Base-by-base conservation (phyloP, 1,140 invertebrate genomes). In the Caerostris darwini region DNA sequence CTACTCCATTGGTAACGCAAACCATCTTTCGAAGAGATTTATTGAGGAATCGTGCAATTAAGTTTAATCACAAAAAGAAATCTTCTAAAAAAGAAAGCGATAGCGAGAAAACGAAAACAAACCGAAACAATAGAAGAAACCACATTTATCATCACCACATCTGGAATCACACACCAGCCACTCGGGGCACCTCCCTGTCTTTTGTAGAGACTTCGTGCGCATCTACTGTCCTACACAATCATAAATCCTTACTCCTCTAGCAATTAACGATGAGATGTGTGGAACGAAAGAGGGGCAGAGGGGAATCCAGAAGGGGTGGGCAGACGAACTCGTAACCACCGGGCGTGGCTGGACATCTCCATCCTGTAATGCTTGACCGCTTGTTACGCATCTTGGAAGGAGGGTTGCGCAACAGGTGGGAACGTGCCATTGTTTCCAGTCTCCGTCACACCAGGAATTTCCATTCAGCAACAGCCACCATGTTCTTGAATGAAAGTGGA, bases 341-440 rank as follows among this genome's bases (percentile, higher is more conserved):
- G 85, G 85, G 85, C 59, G 85, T n/a, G 85, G 85, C 34, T 87
- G 85, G 85, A 87, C 85, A 87, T 87, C 58, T 87, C 85, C 58
- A 59, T 87, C 85, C 85, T 57, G 85, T 61, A 61, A 87, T 87
- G 85, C 85, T 87, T 64, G 85, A 87, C 85, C 58, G 85, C 85
- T 87, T 58, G 85, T 87, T 87, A 87, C 85, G 85, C 85, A 87
- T 87, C 85, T 87, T 87, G 85, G 64, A 83, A 53, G 56, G 50
- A 58, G 57, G 34, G 6, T 12, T 59, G 19, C 50, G 53, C 53
- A 14, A 87, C 61, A 58, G 64, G 85, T 58, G 61, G 58, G 61
- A 10, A 58, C 34, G 71, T 87, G 85, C n/a, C 56, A 87, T 87
- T 57, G 82, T 85, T 58, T 85, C 82, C 54, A 54, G 57, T 7